Evolutionary conservation across 2,797 vertebrate species (phyloP).

Genomic region (Schizopygopsis malacanthus): DNA sequence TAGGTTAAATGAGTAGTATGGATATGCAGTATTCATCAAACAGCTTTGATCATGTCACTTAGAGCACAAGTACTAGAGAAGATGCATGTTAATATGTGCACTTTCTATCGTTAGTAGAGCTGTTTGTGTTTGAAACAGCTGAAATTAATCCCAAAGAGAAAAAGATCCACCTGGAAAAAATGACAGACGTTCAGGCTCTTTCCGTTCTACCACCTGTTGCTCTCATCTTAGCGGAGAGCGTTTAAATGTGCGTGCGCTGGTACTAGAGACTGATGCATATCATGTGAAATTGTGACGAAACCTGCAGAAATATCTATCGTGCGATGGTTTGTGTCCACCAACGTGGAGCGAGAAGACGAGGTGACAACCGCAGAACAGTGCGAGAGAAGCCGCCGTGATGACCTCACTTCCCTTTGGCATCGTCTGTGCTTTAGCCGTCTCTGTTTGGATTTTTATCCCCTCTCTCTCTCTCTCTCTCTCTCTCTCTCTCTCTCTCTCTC

Average conservation of each 20-base stretch:
- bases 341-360: not conserved
- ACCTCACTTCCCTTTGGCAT: slow-evolving; percentile 29
- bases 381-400: slow-evolving; percentile 12
- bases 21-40: not conserved
- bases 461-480: no score
- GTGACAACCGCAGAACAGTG: slow-evolving; percentile 16
- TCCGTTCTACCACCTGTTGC: not conserved
- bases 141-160: slow-evolving; percentile 2
- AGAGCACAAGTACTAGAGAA: not conserved
- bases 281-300: slow-evolving; percentile 7
- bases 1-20: not conserved
- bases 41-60: not conserved
- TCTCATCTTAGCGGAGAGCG: not conserved
- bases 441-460: not conserved
- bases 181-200: not conserved
- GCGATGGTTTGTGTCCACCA: slow-evolving; percentile 14
- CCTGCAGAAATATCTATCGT: slow-evolving; percentile 24
- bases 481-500: no score
- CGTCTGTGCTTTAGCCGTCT: not conserved
- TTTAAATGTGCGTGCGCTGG: not conserved
- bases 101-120: slow-evolving; percentile 1
- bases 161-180: slow-evolving; percentile 18
- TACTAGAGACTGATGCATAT: not conserved
- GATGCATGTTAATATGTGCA: not conserved
- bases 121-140: not conserved